Conservation (phyloP, 2,888 invertebrate genomes). For the Cephus pulcher region DNA sequence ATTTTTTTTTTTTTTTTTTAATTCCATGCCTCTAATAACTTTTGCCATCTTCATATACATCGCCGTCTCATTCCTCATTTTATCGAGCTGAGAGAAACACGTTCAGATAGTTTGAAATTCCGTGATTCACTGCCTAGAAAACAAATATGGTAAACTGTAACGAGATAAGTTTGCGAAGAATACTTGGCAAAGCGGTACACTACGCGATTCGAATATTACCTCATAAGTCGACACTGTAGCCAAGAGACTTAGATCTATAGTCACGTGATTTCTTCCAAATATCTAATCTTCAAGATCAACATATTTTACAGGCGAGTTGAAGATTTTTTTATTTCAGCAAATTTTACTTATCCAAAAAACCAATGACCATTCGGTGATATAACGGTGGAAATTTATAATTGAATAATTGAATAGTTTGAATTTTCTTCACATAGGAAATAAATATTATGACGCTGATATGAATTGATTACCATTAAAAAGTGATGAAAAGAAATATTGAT, state of each 20-base stretch:
- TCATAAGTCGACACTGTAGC: constrained; percentile 79
- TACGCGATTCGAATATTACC: constrained; percentile 50
- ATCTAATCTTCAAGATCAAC: constrained; percentile 75
- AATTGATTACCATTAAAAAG: too few relatives aligned
- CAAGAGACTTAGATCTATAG: constrained; percentile 79
- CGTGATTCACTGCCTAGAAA: constrained; percentile 68
- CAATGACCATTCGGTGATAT: neutral
- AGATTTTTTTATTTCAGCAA: constrained; percentile 65
- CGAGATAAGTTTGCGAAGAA: neutral
- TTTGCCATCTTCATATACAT: constrained; percentile 66
- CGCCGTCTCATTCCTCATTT: constrained; percentile 69
- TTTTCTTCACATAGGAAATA: too few relatives aligned
- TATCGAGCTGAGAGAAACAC: constrained; percentile 72
- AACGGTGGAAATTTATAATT: too few relatives aligned
- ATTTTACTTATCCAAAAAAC: neutral
- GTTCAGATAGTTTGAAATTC: constrained; percentile 76
- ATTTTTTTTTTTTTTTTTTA: neutral
- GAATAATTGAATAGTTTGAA: too few relatives aligned
- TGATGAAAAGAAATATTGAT: too few relatives aligned
- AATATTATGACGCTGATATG: too few relatives aligned
- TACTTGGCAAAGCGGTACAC: neutral
- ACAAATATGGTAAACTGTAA: neutral
- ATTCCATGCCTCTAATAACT: constrained; percentile 20
- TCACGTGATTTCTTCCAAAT: constrained; percentile 77
- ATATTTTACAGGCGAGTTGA: constrained; percentile 76